A percentile compares a stretch with the other conserved stretches of the same genome.
Conservation (phyloP, 2,888 invertebrate species). For the Eugnorisma glareosa region DNA sequence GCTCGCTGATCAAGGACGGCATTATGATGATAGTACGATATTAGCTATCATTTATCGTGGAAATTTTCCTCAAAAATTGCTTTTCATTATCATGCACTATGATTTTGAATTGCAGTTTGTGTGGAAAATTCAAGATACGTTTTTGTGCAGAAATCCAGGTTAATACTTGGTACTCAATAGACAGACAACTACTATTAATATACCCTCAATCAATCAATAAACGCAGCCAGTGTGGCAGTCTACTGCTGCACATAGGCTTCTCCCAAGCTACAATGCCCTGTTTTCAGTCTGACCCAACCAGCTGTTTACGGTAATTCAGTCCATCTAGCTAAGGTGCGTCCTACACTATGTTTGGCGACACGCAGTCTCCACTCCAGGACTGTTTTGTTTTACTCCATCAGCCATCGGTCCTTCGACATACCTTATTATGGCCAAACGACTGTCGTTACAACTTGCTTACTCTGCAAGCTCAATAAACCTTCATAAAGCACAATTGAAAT, state of each 20-base stretch:
- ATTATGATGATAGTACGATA: slow-evolving; percentile 17
- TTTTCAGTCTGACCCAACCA: neutral
- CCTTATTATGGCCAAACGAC: neutral
- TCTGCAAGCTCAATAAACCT: slow-evolving; percentile 14
- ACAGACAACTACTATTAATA: neutral
- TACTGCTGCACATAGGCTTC: neutral
- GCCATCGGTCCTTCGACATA: neutral
- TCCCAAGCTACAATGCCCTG: neutral
- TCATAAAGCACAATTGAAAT: slow-evolving; percentile 13
- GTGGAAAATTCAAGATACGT: neutral
- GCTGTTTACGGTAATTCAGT: neutral
- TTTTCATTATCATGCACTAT: slow-evolving; percentile 16
- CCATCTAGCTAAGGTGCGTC: neutral
- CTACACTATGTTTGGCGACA: neutral
- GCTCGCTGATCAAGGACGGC: slow-evolving; percentile 59
- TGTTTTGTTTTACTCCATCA: neutral
- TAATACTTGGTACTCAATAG: neutral
- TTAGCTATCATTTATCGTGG: slow-evolving; percentile 13
- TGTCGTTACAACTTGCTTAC: neutral
- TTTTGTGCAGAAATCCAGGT: neutral
- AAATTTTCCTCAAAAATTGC: slow-evolving; percentile 30
- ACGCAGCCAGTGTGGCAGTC: neutral
- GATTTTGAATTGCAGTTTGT: neutral
- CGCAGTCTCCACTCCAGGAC: no score
- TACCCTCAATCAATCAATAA: neutral